These are phyloP conservation scores for Laupala kohalensis DNA, from an alignment of 1,140 invertebrate species.

Conservation along the genomic window DNA sequence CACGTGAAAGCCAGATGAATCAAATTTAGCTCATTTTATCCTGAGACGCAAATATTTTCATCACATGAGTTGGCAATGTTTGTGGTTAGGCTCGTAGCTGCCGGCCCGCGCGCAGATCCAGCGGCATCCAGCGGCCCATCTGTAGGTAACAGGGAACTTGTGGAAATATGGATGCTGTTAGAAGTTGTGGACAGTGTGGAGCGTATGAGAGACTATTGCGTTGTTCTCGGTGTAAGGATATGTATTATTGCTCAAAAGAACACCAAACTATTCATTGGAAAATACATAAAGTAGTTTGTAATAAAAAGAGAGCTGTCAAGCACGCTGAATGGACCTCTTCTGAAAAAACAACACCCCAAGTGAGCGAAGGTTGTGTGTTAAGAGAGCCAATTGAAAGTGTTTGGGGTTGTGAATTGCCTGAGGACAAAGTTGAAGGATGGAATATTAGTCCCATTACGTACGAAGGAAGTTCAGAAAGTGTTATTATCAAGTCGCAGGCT, in stretches of 20 bases:
- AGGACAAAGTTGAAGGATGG: slow-evolving; percentile 7
- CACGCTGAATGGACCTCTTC: not conserved
- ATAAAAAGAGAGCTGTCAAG: slow-evolving; percentile 5
- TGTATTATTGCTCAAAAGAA: slow-evolving; percentile 63
- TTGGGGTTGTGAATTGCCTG: not conserved
- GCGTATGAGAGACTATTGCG: slow-evolving; percentile 48
- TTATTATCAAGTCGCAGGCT: slow-evolving; percentile 42
- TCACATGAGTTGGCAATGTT: no score
- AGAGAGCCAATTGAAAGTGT: not conserved
- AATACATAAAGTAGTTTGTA: slow-evolving; percentile 40
- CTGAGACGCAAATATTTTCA: no score
- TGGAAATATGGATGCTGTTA: no score
- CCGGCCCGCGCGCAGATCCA: no score
- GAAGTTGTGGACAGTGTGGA: slow-evolving; percentile 59
- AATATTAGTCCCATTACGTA: slow-evolving; percentile 32
- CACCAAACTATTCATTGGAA: slow-evolving; percentile 68
- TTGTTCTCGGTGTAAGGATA: slow-evolving; percentile 54
- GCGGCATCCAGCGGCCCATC: no score
- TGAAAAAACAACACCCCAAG: not conserved
- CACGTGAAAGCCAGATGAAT: no score
- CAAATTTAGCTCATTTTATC: no score
- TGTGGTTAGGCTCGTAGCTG: no score
- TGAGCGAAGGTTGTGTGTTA: not conserved
- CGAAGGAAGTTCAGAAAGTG: slow-evolving; percentile 53
- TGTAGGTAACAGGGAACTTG: no score